Conservation (phyloP, 2,797 vertebrate genomes). For the Picus viridis region DNA sequence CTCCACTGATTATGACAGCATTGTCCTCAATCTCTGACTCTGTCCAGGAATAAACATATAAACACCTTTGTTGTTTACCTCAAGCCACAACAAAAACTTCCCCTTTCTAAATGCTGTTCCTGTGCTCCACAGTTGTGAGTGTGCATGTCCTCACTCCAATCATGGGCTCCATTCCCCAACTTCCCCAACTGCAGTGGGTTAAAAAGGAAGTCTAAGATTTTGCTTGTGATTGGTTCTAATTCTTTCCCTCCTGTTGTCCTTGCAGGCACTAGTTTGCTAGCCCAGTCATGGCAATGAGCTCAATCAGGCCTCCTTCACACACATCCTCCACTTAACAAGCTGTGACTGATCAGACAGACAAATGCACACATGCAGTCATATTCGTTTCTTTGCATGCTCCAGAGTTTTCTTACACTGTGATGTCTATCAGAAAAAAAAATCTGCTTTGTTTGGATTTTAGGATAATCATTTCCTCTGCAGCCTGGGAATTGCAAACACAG, state of each 20-base stretch:
- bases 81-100: neutral
- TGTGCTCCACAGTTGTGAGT: neutral
- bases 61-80: neutral
- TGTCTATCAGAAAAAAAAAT: slow-evolving; percentile 68
- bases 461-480: neutral
- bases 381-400: neutral
- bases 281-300: neutral
- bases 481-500: neutral
- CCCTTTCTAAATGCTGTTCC: neutral
- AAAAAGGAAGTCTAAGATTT: slow-evolving; percentile 18
- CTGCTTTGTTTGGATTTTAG: slow-evolving; percentile 45
- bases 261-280: slow-evolving; percentile 6
- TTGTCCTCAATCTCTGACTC: accelerated
- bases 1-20: neutral
- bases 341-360: neutral
- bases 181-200: neutral
- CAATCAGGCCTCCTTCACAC: neutral
- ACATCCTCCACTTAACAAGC: neutral
- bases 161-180: neutral
- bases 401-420: slow-evolving; percentile 45
- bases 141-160: neutral
- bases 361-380: neutral
- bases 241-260: slow-evolving; percentile 42
- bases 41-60: neutral
- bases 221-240: slow-evolving; percentile 57